phyloP scores from a whole-genome alignment of 2,113 vertebrate species.

The Noturus placidus region DNA sequence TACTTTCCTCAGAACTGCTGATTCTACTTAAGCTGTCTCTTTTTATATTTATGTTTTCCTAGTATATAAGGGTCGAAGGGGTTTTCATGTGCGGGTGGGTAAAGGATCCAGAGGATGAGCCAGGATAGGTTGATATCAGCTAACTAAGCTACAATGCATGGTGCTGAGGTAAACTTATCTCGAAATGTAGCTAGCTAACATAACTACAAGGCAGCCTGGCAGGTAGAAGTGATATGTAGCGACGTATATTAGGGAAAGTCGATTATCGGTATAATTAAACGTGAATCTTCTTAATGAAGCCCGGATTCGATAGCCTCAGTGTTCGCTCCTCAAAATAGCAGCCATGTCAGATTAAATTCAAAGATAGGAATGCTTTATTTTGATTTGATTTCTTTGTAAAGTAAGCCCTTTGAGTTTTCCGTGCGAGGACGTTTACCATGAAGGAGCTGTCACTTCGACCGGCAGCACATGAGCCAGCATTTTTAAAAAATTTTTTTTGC shows the following conservation, averaged over 20 bases:
- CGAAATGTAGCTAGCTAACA: background rate
- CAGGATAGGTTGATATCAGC: no score
- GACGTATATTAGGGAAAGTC: no score
- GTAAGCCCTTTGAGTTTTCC: background rate
- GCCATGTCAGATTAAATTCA: background rate
- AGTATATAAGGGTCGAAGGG: background rate
- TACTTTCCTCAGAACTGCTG: background rate
- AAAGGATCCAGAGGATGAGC: background rate
- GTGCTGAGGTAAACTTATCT: background rate
- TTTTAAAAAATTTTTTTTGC: background rate
- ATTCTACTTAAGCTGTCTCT: background rate
- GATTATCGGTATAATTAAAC: background rate
- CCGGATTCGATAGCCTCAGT: background rate
- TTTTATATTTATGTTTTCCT: background rate
- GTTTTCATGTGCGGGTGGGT: background rate
- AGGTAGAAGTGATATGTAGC: background rate
- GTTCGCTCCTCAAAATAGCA: background rate
- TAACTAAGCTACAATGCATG: background rate
- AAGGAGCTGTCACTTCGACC: conserved; percentile 44
- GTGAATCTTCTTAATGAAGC: background rate
- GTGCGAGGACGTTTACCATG: conserved; percentile 50
- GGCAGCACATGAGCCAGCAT: conserved; percentile 27
- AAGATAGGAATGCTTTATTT: background rate
- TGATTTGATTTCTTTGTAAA: background rate
- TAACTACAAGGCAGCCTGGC: background rate